phyloP scores from a whole-genome alignment of 2,797 vertebrate species.

The Zenarchopterus dispar region DNA sequence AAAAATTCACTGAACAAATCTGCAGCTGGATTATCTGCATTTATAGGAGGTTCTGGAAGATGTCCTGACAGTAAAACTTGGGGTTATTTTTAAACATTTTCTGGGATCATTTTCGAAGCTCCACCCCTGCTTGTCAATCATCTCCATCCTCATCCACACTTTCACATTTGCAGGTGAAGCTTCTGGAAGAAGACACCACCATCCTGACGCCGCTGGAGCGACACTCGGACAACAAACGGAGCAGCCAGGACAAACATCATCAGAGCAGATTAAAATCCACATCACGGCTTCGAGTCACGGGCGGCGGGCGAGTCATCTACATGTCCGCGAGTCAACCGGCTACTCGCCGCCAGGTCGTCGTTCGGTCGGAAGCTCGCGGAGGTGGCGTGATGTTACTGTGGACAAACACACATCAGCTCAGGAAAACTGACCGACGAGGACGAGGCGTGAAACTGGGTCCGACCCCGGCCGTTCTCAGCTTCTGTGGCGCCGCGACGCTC shows the following conservation, averaged over 20 bases:
- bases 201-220: background rate
- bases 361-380: conserved; percentile 50
- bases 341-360: too few relatives aligned
- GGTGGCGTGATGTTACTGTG: conserved; percentile 50
- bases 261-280: conserved; percentile 81
- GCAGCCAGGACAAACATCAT: conserved; percentile 63
- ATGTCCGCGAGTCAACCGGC: too few relatives aligned
- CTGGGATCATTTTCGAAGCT: too few relatives aligned
- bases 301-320: conserved; percentile 66
- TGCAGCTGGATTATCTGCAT: too few relatives aligned
- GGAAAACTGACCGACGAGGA: conserved; percentile 40
- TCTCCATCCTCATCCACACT: conserved; percentile 51
- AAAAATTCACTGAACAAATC: too few relatives aligned
- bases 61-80: too few relatives aligned
- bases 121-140: conserved; percentile 7
- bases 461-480: too few relatives aligned
- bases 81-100: too few relatives aligned
- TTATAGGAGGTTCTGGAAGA: too few relatives aligned
- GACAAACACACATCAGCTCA: conserved; percentile 47
- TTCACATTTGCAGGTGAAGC: conserved; percentile 69
- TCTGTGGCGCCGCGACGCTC: too few relatives aligned
- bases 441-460: conserved; percentile 14
- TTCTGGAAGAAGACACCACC: conserved; percentile 20
- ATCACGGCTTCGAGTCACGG: conserved; percentile 71
- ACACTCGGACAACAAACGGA: conserved; percentile 19